Conservation (phyloP, 1,140 invertebrate species). For the Drosophila nannoptera region DNA sequence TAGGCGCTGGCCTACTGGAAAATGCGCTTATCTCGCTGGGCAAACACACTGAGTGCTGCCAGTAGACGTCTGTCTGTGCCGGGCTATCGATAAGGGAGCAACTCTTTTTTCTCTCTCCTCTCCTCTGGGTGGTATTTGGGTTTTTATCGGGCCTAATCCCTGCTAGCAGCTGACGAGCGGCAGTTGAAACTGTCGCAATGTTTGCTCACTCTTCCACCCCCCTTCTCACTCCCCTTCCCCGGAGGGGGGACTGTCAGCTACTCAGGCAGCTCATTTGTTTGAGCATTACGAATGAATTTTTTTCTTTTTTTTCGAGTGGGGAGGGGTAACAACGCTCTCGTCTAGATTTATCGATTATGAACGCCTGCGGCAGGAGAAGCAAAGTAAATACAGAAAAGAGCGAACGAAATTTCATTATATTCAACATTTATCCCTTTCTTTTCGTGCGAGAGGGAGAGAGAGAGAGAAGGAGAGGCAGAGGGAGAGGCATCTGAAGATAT, state of each 20-base stretch:
- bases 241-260: background rate
- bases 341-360: constrained; percentile 69
- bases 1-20: constrained; percentile 43
- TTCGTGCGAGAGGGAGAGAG: constrained; percentile 28
- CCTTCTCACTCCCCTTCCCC: background rate
- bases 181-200: constrained; percentile 62
- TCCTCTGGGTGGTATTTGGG: constrained; percentile 37
- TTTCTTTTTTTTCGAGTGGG: no score
- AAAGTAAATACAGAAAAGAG: constrained; percentile 26
- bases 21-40: constrained; percentile 60
- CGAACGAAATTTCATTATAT: constrained; percentile 62
- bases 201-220: constrained; percentile 29
- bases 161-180: constrained; percentile 32
- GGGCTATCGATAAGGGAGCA: constrained; percentile 59
- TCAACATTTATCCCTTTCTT: constrained; percentile 29
- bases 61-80: constrained; percentile 8
- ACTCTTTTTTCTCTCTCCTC: constrained; percentile 46
- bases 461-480: no score
- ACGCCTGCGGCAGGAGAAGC: constrained; percentile 50
- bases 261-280: constrained; percentile 44
- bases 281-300: constrained; percentile 54
- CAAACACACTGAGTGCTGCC: constrained; percentile 34
- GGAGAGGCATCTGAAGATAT: constrained; percentile 34
- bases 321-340: constrained; percentile 30
- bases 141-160: constrained; percentile 29